Base-by-base conservation (phyloP, 2,888 invertebrate genomes). In the Sclerodermus sp. region DNA sequence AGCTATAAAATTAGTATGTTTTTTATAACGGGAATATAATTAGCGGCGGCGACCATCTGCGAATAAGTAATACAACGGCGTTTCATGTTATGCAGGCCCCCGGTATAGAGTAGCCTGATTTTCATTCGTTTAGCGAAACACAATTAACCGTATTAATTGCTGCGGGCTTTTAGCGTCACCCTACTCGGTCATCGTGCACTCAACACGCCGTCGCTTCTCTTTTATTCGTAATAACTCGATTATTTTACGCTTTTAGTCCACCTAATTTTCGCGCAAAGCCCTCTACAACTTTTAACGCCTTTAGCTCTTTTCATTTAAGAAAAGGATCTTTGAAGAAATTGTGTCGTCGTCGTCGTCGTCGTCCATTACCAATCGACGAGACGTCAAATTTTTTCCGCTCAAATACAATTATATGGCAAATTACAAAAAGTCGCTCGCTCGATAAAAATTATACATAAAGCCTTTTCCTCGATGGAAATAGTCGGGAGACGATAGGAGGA, bases 61-160 rank as follows among this genome's bases (percentile, higher is more conserved):
- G n/a, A n/a, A n/a, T n/a, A n/a, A n/a, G n/a, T n/a, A n/a, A n/a
- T n/a, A n/a, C n/a, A n/a, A 23, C 8, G 23, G 23, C 8, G 23
- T 5, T 5, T 23, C 23, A 8, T 23, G 23, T 23, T 23, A 23
- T 23, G 23, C 4, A 23, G 8, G 34, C n/a, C 12, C 8, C n/a
- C 34, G 14, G 5, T 40, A 43, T 40, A 12, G 14, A 32, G 18
- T 40, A 14, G 40, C 42, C 30, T 42, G 45, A 49, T 53, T 42
- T 37, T 49, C 43, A 47, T 53, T 54, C 58, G 54, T 55, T 61
- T 51, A 51, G 51, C 53, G 55, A 55, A 64, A 67, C 59, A 58
- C 58, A 70, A 71, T 73, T 74, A 73, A 61, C 62, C 56, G 64
- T 67, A 68, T 71, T 71, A 74, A 74, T n/a, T n/a, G n/a, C 73